Conservation (phyloP, 2,888 invertebrate species). For the Melipona beecheii region DNA sequence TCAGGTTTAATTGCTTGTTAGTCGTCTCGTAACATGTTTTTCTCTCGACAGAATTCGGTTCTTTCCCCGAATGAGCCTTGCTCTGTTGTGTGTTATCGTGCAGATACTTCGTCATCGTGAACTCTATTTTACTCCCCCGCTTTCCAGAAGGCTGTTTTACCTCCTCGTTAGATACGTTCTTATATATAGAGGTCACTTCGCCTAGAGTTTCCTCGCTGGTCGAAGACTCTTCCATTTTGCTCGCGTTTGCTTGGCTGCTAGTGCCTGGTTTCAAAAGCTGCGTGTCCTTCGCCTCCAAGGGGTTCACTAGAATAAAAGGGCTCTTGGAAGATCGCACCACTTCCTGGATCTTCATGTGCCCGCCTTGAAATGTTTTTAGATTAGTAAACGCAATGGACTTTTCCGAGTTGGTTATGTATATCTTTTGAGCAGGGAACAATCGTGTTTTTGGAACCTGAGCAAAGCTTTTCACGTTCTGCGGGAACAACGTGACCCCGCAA, state of each 20-base stretch:
- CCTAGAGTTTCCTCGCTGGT: constrained; percentile 71
- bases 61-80: constrained; percentile 22
- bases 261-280: constrained; percentile 19
- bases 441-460: constrained; percentile 20
- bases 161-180: constrained; percentile 59
- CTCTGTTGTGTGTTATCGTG: constrained; percentile 43
- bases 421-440: constrained; percentile 42
- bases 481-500: constrained; percentile 9
- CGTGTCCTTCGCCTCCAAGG: constrained; percentile 55
- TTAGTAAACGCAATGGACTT: constrained; percentile 39
- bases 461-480: constrained; percentile 23
- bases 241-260: constrained; percentile 40
- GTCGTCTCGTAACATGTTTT: constrained; percentile 3
- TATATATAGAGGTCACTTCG: constrained; percentile 74
- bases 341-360: constrained; percentile 68
- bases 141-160: constrained; percentile 18
- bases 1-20: constrained; percentile 5
- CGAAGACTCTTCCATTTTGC: constrained; percentile 64
- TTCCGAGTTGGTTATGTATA: constrained; percentile 51
- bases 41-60: constrained; percentile 1
- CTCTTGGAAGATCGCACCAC: constrained; percentile 63
- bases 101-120: constrained; percentile 39
- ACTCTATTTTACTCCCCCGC: constrained; percentile 33
- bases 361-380: constrained; percentile 57
- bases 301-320: constrained; percentile 70